These are phyloP conservation scores for Cetonia aurata DNA, from an alignment of 2,888 invertebrate genomes.

Conservation along the genomic window DNA sequence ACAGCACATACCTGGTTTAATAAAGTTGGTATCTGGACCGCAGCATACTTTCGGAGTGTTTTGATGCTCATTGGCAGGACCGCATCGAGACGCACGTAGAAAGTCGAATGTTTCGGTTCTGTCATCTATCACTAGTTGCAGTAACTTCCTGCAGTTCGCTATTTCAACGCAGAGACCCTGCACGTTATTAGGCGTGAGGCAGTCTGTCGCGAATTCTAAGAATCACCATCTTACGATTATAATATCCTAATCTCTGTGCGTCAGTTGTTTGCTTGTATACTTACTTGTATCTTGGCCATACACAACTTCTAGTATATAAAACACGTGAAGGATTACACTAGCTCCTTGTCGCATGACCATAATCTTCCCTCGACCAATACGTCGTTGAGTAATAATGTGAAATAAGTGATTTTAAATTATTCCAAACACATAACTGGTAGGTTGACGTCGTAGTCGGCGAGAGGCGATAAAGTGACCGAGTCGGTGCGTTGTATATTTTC, in stretches of 20 bases:
- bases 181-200: constrained; percentile 64
- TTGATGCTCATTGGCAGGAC: constrained; percentile 54
- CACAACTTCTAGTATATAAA: not conserved
- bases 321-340: not conserved
- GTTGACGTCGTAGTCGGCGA: constrained; percentile 18
- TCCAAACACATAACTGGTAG: constrained; percentile 9
- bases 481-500: constrained; percentile 9
- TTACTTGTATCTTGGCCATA: constrained; percentile 6
- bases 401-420: constrained; percentile 10
- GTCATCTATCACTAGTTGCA: constrained; percentile 56
- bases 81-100: constrained; percentile 57
- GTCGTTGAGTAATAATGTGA: not conserved
- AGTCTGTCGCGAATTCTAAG: constrained; percentile 60
- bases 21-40: constrained; percentile 51
- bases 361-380: constrained; percentile 16
- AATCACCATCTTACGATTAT: constrained; percentile 12
- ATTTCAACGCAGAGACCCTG: constrained; percentile 66
- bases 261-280: constrained; percentile 1
- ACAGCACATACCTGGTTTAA: constrained; percentile 6
- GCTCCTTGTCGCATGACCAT: constrained; percentile 1
- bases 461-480: constrained; percentile 27
- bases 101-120: constrained; percentile 55
- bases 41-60: constrained; percentile 61
- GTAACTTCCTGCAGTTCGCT: constrained; percentile 62
- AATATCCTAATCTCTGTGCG: no score